phyloP scores from a whole-genome alignment of 2,888 invertebrate species.

The Dryocosmus kuriphilus region DNA sequence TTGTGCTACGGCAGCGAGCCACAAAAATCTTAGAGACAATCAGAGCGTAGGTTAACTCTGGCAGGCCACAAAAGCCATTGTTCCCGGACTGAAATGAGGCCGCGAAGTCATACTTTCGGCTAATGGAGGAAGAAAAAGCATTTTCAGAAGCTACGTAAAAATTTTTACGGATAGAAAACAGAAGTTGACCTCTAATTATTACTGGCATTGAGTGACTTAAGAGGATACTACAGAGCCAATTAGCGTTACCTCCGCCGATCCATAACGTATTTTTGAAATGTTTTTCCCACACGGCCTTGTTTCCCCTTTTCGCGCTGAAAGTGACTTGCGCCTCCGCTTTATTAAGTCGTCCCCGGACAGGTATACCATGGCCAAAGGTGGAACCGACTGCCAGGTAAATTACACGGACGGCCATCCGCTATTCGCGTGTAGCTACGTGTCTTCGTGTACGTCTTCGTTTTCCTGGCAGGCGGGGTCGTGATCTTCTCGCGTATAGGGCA shows the following conservation, averaged over 20 bases:
- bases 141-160: neutral
- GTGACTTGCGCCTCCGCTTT: constrained; percentile 47
- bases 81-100: too few relatives aligned
- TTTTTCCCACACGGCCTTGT: constrained; percentile 18
- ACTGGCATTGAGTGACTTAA: neutral
- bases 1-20: too few relatives aligned
- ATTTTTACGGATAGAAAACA: neutral
- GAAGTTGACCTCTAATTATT: neutral
- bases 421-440: constrained; percentile 33
- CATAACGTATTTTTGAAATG: constrained; percentile 22
- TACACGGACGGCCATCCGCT: constrained; percentile 50
- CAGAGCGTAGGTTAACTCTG: too few relatives aligned
- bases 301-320: constrained; percentile 37
- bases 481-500: constrained; percentile 31
- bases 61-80: too few relatives aligned
- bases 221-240: constrained; percentile 17
- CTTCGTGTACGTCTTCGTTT: constrained; percentile 24
- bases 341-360: constrained; percentile 49
- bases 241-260: constrained; percentile 3
- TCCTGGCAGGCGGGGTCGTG: constrained; percentile 18
- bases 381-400: constrained; percentile 54
- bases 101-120: too few relatives aligned
- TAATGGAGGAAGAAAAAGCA: too few relatives aligned
- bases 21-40: too few relatives aligned
- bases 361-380: constrained; percentile 38